Base-by-base conservation (phyloP, 2,888 invertebrate genomes). In the Gryllus longicercus region DNA sequence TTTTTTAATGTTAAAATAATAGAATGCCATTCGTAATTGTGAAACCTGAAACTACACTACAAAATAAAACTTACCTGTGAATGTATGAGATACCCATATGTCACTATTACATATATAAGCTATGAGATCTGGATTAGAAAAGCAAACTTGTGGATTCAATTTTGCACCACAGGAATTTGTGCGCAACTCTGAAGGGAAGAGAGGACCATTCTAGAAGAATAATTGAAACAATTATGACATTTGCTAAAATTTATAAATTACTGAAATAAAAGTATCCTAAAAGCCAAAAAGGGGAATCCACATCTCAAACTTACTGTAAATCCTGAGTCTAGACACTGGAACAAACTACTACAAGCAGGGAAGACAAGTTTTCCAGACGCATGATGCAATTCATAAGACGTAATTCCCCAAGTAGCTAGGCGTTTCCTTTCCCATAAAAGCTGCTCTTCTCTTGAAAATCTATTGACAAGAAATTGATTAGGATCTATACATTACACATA, bases 91-190 rank as follows among this genome's bases (percentile, higher is more conserved):
- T 38, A 98, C 92, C 94, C 97, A 98, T 82, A 98, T 91, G 89
- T 98, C 98, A 78, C 94, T 94, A 81, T 95, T 92, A 83, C 95
- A 94, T 18, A 97, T 93, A 88, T 96, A 97, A 2, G 97, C 97
- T 79, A 97, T 93, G 79, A 98, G 89, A 85, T 95, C 92, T 50
- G 92, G 89, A 85, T 94, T 92, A 82, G 91, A 89, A 0, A 96
- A 96, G 85, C 96, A 96, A 83, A 96, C 93, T 88, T 94, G 93
- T 1, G 95, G 94, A 86, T 94, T 94, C 80, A 96, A 87, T 84
- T 94, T 92, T 12, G 93, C 93, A 85, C 92, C 93, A 78, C 90
- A 89, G 25, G 89, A 88, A 76, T 89, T 90, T 86, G 92, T 92
- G 83, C 91, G 90, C 77, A 93, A 86, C 86, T 93, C 93, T 11